A percentile compares a stretch with the other conserved stretches of the same genome.
Conservation (phyloP, 1,140 invertebrate genomes). For the Drosophila yakuba region DNA sequence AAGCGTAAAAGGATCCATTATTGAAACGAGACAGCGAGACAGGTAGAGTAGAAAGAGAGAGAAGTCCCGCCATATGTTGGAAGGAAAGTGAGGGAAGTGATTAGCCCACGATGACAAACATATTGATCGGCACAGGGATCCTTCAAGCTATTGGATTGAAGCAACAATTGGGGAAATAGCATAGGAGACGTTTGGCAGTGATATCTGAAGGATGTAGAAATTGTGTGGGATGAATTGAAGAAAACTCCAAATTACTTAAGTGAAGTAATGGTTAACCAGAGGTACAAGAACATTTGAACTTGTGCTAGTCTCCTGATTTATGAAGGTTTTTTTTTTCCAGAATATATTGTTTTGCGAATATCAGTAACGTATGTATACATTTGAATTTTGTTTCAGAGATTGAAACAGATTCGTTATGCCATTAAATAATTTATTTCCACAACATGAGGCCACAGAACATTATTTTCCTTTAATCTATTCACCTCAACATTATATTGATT, state of each 20-base stretch:
- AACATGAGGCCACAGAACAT: background rate
- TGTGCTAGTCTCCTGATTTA: no score
- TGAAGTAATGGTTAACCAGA: no score
- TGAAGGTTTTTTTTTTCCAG: no score
- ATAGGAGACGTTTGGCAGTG: slow-evolving; percentile 25
- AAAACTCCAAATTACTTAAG: background rate
- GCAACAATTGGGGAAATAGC: slow-evolving; percentile 23
- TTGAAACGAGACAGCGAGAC: slow-evolving; percentile 9
- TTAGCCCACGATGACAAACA: slow-evolving; percentile 76
- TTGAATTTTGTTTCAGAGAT: background rate
- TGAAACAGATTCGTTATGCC: background rate
- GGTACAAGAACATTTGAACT: background rate
- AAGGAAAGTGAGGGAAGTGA: slow-evolving; percentile 56
- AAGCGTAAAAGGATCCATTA: slow-evolving; percentile 77
- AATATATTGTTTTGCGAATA: no score
- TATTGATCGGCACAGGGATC: slow-evolving; percentile 25
- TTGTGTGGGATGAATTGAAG: background rate
- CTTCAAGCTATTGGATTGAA: slow-evolving; percentile 21
- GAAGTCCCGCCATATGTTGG: slow-evolving; percentile 44
- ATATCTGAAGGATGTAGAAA: slow-evolving; percentile 7
- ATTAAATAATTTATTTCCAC: background rate
- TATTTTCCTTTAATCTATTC: slow-evolving; percentile 1
- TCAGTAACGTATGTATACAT: no score
- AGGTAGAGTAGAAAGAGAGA: background rate
- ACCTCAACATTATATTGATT: slow-evolving; percentile 20